Evolutionary conservation across 2,113 vertebrate genomes (phyloP).

Genomic region (Illadopsis cleaveri): DNA sequence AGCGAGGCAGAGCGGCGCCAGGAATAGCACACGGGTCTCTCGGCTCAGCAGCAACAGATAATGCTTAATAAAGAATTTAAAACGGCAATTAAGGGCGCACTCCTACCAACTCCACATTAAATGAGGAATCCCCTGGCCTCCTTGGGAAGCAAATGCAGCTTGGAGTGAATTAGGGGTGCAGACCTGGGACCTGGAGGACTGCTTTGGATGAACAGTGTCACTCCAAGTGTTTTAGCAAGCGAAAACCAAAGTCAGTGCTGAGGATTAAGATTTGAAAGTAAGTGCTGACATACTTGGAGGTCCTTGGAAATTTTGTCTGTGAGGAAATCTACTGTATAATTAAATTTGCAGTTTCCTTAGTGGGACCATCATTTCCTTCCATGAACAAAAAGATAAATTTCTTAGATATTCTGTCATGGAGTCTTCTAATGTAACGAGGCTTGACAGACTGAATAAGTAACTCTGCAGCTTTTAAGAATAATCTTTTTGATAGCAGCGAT

Average conservation of each 20-base stretch:
- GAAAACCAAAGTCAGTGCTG: neutral
- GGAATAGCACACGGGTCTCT: neutral
- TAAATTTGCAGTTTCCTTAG: slow-evolving; percentile 63
- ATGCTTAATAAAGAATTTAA: slow-evolving; percentile 42
- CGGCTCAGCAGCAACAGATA: neutral
- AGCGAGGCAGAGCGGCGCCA: neutral
- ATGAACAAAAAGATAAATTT: slow-evolving; percentile 63
- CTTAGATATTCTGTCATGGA: slow-evolving; percentile 63
- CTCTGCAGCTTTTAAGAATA: slow-evolving; percentile 64
- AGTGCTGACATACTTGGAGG: slow-evolving; percentile 26
- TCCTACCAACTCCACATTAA: neutral
- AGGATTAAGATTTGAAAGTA: slow-evolving; percentile 43
- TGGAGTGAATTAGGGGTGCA: neutral
- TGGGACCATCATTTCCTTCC: slow-evolving; percentile 46
- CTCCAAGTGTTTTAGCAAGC: neutral
- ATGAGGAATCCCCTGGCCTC: neutral
- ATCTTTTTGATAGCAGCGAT: slow-evolving; percentile 58
- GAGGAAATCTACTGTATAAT: slow-evolving; percentile 68
- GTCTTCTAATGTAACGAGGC: slow-evolving; percentile 59
- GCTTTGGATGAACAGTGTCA: neutral
- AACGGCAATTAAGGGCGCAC: neutral
- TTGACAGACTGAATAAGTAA: slow-evolving; percentile 67
- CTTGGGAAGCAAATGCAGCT: neutral
- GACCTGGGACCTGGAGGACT: neutral
- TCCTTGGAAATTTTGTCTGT: slow-evolving; percentile 59